Conservation (phyloP, 2,113 vertebrate species). For the Dolichallabes microphthalmus region DNA sequence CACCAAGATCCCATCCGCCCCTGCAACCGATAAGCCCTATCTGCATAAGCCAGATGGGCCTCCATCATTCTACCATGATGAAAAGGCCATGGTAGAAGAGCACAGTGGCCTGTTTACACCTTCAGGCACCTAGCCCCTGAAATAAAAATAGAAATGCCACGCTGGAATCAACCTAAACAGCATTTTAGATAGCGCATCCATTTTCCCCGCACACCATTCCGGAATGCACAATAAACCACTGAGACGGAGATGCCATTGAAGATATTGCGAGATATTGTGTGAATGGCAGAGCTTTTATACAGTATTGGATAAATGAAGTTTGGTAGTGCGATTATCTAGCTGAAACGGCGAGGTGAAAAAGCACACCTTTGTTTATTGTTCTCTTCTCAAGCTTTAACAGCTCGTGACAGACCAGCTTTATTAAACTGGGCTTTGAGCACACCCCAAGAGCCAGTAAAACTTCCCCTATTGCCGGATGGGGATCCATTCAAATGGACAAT, state of each 20-base stretch:
- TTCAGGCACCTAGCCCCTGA: slow-evolving; percentile 52
- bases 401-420: slow-evolving; percentile 74
- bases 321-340: slow-evolving; percentile 18
- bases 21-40: slow-evolving; percentile 71
- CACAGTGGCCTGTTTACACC: slow-evolving; percentile 56
- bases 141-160: slow-evolving; percentile 47
- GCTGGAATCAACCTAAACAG: slow-evolving; percentile 30
- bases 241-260: slow-evolving; percentile 1
- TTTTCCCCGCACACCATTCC: neutral
- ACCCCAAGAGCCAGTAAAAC: slow-evolving; percentile 77
- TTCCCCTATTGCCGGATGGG: slow-evolving; percentile 68
- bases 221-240: neutral
- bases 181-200: slow-evolving; percentile 45
- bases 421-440: slow-evolving; percentile 80
- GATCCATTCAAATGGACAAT: slow-evolving; percentile 71
- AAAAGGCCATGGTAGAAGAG: slow-evolving; percentile 57
- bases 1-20: slow-evolving; percentile 70
- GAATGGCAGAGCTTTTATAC: neutral
- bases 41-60: slow-evolving; percentile 66
- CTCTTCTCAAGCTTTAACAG: slow-evolving; percentile 65
- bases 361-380: slow-evolving; percentile 74
- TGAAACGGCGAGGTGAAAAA: slow-evolving; percentile 22
- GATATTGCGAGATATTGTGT: slow-evolving; percentile 14
- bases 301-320: slow-evolving; percentile 3
- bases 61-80: slow-evolving; percentile 65